phyloP scores from a whole-genome alignment of 2,797 vertebrate genomes.

The Fundulus diaphanus region DNA sequence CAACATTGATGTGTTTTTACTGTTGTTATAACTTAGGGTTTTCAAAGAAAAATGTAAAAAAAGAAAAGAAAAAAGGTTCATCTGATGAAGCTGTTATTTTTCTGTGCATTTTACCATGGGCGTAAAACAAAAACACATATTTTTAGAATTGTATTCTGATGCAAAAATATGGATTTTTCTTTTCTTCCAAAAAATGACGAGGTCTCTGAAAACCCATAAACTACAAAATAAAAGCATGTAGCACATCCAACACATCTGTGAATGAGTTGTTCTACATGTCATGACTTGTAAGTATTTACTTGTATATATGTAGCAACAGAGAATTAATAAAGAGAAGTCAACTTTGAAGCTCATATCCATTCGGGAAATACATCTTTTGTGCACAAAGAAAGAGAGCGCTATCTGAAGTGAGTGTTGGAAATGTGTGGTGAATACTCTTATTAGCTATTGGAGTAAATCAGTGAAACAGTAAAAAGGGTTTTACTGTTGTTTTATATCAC shows the following conservation, averaged over 20 bases:
- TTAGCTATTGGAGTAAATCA: background rate
- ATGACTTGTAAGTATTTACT: background rate
- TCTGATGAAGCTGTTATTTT: conserved; percentile 11
- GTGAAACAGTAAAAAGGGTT: too few relatives aligned
- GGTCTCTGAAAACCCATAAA: conserved; percentile 41
- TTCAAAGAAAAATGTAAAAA: conserved; percentile 36
- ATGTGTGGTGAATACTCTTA: background rate
- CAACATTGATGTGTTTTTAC: conserved; percentile 18
- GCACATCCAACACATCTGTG: conserved; percentile 3
- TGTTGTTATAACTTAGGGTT: conserved; percentile 31
- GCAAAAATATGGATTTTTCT: background rate
- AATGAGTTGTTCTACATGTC: conserved; percentile 9
- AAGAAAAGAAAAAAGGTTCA: conserved; percentile 13
- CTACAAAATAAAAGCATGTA: conserved; percentile 2
- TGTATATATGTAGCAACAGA: conserved; percentile 19
- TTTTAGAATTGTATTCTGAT: background rate
- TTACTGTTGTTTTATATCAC: too few relatives aligned
- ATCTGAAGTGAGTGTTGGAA: background rate
- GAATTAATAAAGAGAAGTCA: conserved; percentile 19
- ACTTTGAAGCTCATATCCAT: background rate
- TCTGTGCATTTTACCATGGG: conserved; percentile 7
- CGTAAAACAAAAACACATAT: background rate
- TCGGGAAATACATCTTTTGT: background rate
- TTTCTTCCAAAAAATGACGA: background rate
- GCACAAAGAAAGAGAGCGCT: background rate